Evolutionary conservation across 2,888 invertebrate genomes (phyloP), one percentile per base, ranked within the genome.

Genomic region (Himalopsyche japonica): DNA sequence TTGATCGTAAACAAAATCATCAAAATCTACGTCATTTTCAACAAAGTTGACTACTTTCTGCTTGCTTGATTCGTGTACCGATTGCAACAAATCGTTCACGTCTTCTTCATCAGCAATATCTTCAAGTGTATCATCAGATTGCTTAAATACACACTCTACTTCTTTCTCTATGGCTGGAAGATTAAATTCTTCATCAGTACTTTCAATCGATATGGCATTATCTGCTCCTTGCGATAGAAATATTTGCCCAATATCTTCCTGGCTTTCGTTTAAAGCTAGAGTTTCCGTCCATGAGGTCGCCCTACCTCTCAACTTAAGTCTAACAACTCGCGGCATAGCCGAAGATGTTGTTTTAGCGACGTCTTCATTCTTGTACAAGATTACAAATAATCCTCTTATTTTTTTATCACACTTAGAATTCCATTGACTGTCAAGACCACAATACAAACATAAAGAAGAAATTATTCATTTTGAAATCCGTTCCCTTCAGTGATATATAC

Each of bases 231-330:
- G 27, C 30, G 49, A 82, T 76, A 10, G 80, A 64, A 30, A 84
- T 24, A 3, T 76, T 77, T 48, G 79, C 24, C 27, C 64, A n/a
- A 27, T 37, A n/a, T 24, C 34, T 30, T 24, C 70, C 37, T 15
- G 78, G 18, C 27, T 64, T 24, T 30, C 70, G 27, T 12, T 70
- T 12, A 70, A 27, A 27, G 70, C 70, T 15, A 86, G 12, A 8
- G 85, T 57, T 49, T 86, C 85, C n/a, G 47, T 82, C 87, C 87
- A 87, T 15, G 86, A 84, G 37, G 86, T 87, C 27, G 87, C 86
- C 78, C 86, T 84, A 30, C 85, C 83, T 37, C 84, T 49, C 18
- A 86, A 70, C 85, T 84, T 49, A 15, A 87, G 80, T 34, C 87
- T 77, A 20, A 85, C 82, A 20, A 87, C 84, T 12, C 84, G 77